Conservation (phyloP, 2,797 vertebrate genomes). For the Malacoctenus gilli region DNA sequence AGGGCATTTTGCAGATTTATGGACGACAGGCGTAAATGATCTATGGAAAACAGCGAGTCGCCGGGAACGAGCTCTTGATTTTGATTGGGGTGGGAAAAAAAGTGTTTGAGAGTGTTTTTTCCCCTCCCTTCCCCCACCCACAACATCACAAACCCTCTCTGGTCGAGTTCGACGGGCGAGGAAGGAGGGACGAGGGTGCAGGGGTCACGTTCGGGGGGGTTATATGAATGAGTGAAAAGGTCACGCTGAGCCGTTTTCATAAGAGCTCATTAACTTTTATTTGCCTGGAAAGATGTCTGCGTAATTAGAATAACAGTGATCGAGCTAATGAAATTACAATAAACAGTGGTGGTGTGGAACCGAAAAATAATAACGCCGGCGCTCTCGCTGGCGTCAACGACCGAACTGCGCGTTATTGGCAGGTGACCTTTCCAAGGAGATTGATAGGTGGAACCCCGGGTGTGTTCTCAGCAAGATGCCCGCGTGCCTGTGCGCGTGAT, state of each 20-base stretch:
- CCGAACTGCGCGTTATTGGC: constrained; percentile 56
- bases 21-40: constrained; percentile 69
- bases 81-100: constrained; percentile 36
- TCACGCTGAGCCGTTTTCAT: constrained; percentile 76
- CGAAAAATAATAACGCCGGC: constrained; percentile 53
- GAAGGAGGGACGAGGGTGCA: background rate
- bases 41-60: constrained; percentile 53
- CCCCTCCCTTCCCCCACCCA: constrained; percentile 12
- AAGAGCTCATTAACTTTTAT: constrained; percentile 82
- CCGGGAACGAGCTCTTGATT: constrained; percentile 25
- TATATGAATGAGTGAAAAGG: constrained; percentile 77
- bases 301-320: constrained; percentile 80
- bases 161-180: constrained; percentile 35
- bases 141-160: constrained; percentile 19
- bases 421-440: constrained; percentile 70
- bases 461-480: constrained; percentile 10
- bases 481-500: constrained; percentile 9
- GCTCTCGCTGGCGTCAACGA: constrained; percentile 41
- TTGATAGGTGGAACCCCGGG: constrained; percentile 26
- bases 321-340: constrained; percentile 75
- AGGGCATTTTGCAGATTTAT: constrained; percentile 76
- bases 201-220: background rate
- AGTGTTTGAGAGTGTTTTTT: constrained; percentile 24
- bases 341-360: constrained; percentile 69
- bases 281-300: constrained; percentile 69